Base-by-base conservation (phyloP, 2,888 invertebrate species). In the Cantharis flavilabris region DNA sequence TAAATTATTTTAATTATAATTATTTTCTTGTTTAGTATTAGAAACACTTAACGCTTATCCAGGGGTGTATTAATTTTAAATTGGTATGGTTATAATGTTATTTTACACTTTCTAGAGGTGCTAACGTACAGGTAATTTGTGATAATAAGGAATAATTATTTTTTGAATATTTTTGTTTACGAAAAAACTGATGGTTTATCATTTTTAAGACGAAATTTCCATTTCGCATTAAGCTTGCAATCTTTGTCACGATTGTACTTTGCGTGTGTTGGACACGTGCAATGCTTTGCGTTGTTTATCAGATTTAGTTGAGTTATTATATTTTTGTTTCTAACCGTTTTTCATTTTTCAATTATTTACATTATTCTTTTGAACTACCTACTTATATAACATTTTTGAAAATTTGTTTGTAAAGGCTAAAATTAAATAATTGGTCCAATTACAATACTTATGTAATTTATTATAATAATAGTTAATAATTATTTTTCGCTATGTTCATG, bases 211-310 rank as follows among this genome's bases (percentile, higher is more conserved):
- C 49, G n/a, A 49, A 49, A 49, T 49, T 49, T 49, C 33, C 49
- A 49, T 49, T 49, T 49, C 49, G 49, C 49, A 49, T 49, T 49
- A 49, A 49, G 49, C 49, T 49, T 49, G 2, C n/a, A 49, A 49
- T 49, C 49, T 49, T 49, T 78, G 78, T 78, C 78, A 78, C 78
- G 78, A 78, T 71, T 71, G 16, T 65, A 70, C 70, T 73, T 75
- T 76, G 78, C 78, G 78, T 76, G 76, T 74, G 78, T 78, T 71
- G 73, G 78, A 78, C 78, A 78, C 78, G 78, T 74, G 78, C 76
- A 76, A 71, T 64, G 69, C 78, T 76, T 73, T 71, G 67, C 23
- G 14, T 28, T 33, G 70, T 72, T 28, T 72, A 77, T 77, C 77
- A 77, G 77, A 77, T 77, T 72, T 72, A 64, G 20, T 67, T 63